Evolutionary conservation across 1,140 invertebrate species (phyloP).

Genomic region (Episyrphus balteatus): DNA sequence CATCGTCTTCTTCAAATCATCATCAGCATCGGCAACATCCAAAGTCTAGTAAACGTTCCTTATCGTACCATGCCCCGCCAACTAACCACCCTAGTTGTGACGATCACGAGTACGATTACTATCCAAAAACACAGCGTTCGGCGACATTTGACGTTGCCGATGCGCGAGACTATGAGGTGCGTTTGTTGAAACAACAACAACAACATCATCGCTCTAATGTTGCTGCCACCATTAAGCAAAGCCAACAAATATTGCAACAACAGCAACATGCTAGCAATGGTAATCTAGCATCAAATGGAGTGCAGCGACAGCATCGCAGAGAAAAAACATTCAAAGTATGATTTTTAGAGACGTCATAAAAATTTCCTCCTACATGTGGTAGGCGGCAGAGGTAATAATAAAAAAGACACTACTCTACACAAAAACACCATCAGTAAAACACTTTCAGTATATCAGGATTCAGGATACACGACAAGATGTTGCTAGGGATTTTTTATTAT

Average conservation of each 20-base stretch:
- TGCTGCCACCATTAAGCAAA: too few species aligned
- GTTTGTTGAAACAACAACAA: slow-evolving; percentile 26
- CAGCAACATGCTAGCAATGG: slow-evolving; percentile 17
- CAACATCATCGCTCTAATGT: slow-evolving; percentile 8
- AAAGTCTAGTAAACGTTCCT: slow-evolving; percentile 8
- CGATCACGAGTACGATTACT: slow-evolving; percentile 32
- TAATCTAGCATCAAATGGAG: slow-evolving; percentile 12
- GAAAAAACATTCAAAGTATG: slow-evolving; percentile 37
- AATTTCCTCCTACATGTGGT: slow-evolving; percentile 27
- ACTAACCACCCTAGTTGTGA: slow-evolving; percentile 16
- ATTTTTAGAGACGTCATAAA: slow-evolving; percentile 39
- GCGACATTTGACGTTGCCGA: slow-evolving; percentile 31
- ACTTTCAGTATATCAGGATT: too few species aligned
- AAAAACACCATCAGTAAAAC: neutral
- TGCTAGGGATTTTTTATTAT: slow-evolving; percentile 10
- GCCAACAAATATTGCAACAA: neutral
- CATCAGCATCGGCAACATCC: slow-evolving; percentile 26
- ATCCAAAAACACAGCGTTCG: slow-evolving; percentile 25
- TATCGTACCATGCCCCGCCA: slow-evolving; percentile 18
- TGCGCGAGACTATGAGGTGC: slow-evolving; percentile 28
- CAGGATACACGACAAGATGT: too few species aligned
- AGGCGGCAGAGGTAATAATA: neutral
- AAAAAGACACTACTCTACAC: neutral
- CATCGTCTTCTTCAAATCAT: slow-evolving; percentile 15
- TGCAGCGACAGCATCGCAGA: slow-evolving; percentile 28